A percentile compares a stretch with the other conserved stretches of the same genome.
Evolutionary conservation across 2,113 vertebrate species (phyloP).

Genomic region (Hemibagrus wyckioides): DNA sequence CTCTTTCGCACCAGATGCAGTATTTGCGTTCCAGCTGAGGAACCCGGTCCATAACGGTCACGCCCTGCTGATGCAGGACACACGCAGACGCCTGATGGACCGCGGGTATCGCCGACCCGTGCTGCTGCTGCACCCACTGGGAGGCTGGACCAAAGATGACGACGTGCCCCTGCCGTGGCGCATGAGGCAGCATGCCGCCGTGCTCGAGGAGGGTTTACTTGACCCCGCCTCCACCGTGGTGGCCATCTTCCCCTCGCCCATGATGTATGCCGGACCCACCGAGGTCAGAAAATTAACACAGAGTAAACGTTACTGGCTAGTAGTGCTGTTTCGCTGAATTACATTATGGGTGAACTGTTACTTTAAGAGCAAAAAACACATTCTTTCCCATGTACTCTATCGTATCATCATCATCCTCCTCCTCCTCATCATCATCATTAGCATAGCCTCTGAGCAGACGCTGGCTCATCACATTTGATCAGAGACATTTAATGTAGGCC

Average conservation of each 20-base stretch:
- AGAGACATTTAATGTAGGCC: neutral
- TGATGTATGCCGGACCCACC: conserved; percentile 99
- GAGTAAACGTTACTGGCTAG: neutral
- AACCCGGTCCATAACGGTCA: conserved; percentile 98
- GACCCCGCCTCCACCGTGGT: conserved; percentile 89
- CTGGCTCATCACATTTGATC: neutral
- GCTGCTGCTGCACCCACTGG: conserved; percentile 91
- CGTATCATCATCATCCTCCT: too few species aligned
- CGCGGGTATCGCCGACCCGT: conserved; percentile 92
- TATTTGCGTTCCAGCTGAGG: conserved; percentile 96
- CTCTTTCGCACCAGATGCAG: conserved; percentile 78
- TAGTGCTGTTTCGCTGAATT: neutral
- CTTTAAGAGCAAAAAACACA: neutral
- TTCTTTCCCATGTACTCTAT: neutral
- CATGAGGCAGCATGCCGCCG: conserved; percentile 94
- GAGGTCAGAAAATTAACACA: conserved; percentile 76
- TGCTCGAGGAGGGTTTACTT: conserved; percentile 90
- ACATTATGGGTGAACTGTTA: neutral
- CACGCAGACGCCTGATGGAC: conserved; percentile 87
- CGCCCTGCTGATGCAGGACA: conserved; percentile 95
- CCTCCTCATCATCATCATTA: neutral
- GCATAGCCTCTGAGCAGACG: neutral
- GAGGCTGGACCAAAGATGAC: conserved; percentile 98
- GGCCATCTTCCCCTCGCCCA: conserved; percentile 97
- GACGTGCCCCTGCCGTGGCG: conserved; percentile 94